phyloP scores from a whole-genome alignment of 2,888 invertebrate genomes.

The Lysandra bellargus region DNA sequence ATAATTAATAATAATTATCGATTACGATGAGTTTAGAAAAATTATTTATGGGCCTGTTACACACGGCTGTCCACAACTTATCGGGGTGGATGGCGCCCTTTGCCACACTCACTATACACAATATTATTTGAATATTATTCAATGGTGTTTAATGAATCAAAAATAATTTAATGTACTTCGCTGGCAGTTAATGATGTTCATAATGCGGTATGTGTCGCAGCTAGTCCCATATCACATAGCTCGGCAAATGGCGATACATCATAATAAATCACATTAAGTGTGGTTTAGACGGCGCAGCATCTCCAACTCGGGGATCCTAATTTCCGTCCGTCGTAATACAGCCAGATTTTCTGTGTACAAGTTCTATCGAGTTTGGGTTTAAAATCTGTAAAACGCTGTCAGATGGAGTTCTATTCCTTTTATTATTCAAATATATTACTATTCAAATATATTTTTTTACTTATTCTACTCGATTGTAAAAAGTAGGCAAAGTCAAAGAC shows the following conservation, averaged over 20 bases:
- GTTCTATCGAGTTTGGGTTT: background rate
- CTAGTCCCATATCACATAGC: background rate
- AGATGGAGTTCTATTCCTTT: background rate
- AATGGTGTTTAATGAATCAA: too few species aligned
- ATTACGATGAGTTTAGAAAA: too few species aligned
- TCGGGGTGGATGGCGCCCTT: too few species aligned
- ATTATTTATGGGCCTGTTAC: too few species aligned
- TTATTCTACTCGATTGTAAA: background rate
- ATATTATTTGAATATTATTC: too few species aligned
- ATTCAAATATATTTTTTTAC: background rate
- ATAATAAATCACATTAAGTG: constrained; percentile 66
- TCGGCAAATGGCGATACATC: constrained; percentile 55
- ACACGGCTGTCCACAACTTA: too few species aligned
- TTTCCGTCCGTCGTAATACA: background rate
- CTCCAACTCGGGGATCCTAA: background rate
- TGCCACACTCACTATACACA: too few species aligned
- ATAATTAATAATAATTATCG: too few species aligned
- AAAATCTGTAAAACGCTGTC: background rate
- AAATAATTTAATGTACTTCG: too few species aligned
- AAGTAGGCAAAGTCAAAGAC: background rate
- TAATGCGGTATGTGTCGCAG: background rate
- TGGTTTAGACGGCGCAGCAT: constrained; percentile 19
- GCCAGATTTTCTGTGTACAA: background rate
- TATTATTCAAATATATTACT: background rate
- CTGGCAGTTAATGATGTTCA: background rate